Base-by-base conservation (phyloP, 1,140 invertebrate species). In the Drosophila subpulchrella region DNA sequence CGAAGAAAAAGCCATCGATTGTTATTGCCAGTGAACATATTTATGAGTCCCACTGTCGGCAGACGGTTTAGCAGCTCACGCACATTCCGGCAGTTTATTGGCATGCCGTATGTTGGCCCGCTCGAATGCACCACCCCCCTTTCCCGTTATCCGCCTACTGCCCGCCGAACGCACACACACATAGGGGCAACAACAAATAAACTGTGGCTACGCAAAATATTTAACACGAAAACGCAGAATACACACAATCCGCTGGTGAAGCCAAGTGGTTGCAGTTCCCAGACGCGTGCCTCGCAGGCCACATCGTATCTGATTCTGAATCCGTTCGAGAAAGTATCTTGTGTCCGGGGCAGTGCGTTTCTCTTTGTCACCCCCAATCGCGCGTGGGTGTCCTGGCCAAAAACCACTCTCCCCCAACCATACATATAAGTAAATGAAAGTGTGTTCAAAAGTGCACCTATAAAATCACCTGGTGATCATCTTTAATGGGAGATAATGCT, bases 241-340 rank as follows among this genome's bases (percentile, higher is more conserved):
- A 79, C 54, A 72, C 44, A 75, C 79, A 76, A 44, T 68, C 56
- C 60, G 74, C 51, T 50, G 53, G 46, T 77, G 61, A 77, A 71
- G 81, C 71, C 66, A 83, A 88, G 83, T 88, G 83, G 79, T 88
- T 86, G 83, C 83, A 88, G 83, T 89, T 83, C 68, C 59, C 61
- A 88, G 84, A 89, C 84, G 83, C 84, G 83, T 89, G 83, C 83
- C 83, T 68, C 59, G 44, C 67, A 48, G 67, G 83, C 72, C 84
- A 86, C 83, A 86, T 73, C 83, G 83, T 83, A 83, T 75, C 70
- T 72, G 42, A 46, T 11, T 20, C 70, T 76, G 71, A 66, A 58
- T 51, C 59, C 66, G 63, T 78, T 41, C 17, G 62, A 55, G 15
- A 32, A 42, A 56, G 66, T 67, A 68, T 71, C 65, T 61, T 27